Conservation (phyloP, 2,113 vertebrate genomes). For the Panthera leo region DNA sequence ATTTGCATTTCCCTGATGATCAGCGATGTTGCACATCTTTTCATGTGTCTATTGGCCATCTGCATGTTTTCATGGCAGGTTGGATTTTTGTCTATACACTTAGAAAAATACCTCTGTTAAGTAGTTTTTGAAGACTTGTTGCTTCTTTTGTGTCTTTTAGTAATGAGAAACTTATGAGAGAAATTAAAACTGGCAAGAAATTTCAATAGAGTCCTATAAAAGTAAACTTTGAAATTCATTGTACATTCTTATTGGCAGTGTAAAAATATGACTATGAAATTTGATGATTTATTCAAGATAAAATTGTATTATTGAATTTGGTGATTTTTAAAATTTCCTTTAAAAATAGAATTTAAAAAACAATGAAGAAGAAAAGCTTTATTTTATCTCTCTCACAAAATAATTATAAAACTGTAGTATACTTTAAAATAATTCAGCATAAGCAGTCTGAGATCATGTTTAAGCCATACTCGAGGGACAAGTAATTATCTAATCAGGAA, state of each 20-base stretch:
- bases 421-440: neutral
- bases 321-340: neutral
- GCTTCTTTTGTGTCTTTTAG: neutral
- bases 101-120: neutral
- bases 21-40: neutral
- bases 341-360: neutral
- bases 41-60: neutral
- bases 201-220: neutral
- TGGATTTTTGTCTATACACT: neutral
- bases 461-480: neutral
- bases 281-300: constrained; percentile 15
- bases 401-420: neutral
- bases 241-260: neutral
- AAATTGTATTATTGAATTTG: neutral
- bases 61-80: neutral
- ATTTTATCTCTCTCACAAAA: neutral
- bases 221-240: constrained; percentile 33
- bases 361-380: neutral
- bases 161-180: constrained; percentile 53
- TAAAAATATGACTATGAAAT: constrained; percentile 6
- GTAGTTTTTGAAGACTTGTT: neutral
- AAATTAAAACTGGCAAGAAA: neutral
- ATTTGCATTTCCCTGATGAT: neutral
- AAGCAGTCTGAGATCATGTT: neutral
- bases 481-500: neutral